Percentiles rank a stretch among this genome's conserved stretches.
Evolutionary conservation across 1,140 invertebrate species (phyloP).

Genomic region (Drosophila orosa): DNA sequence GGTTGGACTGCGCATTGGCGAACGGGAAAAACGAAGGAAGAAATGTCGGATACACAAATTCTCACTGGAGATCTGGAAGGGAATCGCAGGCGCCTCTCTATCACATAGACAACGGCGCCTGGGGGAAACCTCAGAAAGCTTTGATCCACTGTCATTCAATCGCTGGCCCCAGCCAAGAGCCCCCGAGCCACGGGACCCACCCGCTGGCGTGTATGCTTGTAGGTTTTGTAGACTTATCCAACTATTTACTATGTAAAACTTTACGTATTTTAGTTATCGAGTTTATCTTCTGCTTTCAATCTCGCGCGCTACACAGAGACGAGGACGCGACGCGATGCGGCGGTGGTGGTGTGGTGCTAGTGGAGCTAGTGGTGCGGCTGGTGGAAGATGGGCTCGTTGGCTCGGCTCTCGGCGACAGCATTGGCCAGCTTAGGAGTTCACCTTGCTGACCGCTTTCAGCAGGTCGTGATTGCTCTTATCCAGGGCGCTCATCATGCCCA

Average conservation of each 20-base stretch:
- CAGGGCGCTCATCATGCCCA: conserved; percentile 85
- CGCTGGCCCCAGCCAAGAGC: conserved; percentile 5
- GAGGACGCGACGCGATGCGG: conserved; percentile 59
- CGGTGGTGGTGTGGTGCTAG: conserved; percentile 41
- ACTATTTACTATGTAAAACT: conserved; percentile 83
- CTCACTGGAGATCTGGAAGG: conserved; percentile 18
- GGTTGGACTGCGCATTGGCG: conserved; percentile 15
- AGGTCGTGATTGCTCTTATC: conserved; percentile 87
- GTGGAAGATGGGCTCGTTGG: conserved; percentile 35
- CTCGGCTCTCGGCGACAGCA: conserved; percentile 1
- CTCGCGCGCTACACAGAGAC: conserved; percentile 54
- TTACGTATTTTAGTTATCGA: conserved; percentile 83
- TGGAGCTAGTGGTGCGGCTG: conserved; percentile 43
- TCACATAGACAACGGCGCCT: conserved; percentile 49
- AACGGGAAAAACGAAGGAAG: conserved; percentile 13
- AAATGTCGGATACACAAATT: conserved; percentile 27
- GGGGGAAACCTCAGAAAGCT: conserved; percentile 25
- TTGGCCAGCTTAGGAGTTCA: conserved; percentile 85
- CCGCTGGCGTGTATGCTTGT: conserved; percentile 43
- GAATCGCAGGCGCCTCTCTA: conserved; percentile 29
- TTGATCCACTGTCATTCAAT: conserved; percentile 16
- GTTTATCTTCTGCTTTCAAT: conserved; percentile 66
- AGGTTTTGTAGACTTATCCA: conserved; percentile 68
- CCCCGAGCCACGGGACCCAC: conserved; percentile 27
- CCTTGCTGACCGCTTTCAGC: conserved; percentile 87